Conservation (phyloP, 2,888 invertebrate species). For the Caenorhabditis uteleia region DNA sequence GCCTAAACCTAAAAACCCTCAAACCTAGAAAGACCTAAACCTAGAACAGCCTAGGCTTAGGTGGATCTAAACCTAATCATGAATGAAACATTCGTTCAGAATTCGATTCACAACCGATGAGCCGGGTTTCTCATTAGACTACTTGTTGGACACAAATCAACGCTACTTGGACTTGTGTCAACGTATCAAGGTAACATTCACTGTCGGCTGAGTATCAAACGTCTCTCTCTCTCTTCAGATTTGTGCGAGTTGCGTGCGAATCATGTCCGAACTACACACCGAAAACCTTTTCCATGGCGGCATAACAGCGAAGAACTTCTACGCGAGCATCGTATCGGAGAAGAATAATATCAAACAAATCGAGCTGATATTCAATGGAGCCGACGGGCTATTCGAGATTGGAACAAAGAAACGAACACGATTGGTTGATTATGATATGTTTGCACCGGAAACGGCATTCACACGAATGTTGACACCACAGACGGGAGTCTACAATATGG, state of each 20-base stretch:
- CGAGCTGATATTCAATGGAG: conserved; percentile 17
- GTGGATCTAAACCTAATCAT: not conserved
- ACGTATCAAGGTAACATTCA: conserved; percentile 17
- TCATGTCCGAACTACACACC: conserved; percentile 25
- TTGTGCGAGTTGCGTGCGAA: conserved; percentile 21
- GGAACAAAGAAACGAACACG: not conserved
- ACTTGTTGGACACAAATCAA: conserved; percentile 9
- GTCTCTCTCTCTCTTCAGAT: conserved; percentile 2
- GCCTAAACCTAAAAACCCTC: too few relatives aligned
- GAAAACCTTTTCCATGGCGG: conserved; percentile 26
- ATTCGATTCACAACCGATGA: not conserved
- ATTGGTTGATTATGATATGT: conserved; percentile 24
- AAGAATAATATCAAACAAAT: not conserved
- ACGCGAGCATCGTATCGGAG: conserved; percentile 2
- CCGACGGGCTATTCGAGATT: conserved; percentile 4
- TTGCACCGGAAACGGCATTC: conserved; percentile 33
- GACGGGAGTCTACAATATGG: conserved; percentile 29
- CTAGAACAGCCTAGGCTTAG: too few relatives aligned
- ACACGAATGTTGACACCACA: conserved; percentile 23
- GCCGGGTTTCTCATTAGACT: conserved; percentile 9
- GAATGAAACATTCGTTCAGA: not conserved
- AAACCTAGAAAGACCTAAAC: too few relatives aligned
- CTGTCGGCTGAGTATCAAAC: too few relatives aligned
- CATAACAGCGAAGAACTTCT: conserved; percentile 17
- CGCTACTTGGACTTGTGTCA: conserved; percentile 15